These are phyloP conservation scores for Alethe diademata DNA, from an alignment of 2,113 vertebrate species.

Conservation along the genomic window DNA sequence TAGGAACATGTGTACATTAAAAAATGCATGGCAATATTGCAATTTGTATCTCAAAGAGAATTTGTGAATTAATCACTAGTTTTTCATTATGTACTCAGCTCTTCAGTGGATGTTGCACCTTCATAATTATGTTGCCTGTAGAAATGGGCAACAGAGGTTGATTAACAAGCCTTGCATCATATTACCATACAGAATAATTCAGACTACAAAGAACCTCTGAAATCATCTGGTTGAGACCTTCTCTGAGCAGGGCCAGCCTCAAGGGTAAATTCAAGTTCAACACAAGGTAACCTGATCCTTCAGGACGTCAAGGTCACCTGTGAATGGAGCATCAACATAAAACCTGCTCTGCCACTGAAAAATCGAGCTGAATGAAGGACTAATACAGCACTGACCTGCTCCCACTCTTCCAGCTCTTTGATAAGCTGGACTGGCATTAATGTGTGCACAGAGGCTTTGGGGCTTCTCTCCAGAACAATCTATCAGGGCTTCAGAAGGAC, in stretches of 20 bases:
- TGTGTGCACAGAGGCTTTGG: background rate
- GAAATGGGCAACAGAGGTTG: background rate
- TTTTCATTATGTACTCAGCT: constrained; percentile 5
- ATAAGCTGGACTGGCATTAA: background rate
- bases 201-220: background rate
- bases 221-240: background rate
- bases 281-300: background rate
- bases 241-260: background rate
- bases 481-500: background rate
- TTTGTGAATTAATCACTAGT: background rate
- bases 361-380: background rate
- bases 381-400: background rate
- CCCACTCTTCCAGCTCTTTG: background rate
- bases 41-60: background rate
- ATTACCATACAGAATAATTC: background rate
- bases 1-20: background rate
- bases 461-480: background rate
- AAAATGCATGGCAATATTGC: background rate
- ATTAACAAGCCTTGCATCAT: background rate
- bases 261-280: background rate
- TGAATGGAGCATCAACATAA: background rate
- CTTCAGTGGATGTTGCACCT: background rate
- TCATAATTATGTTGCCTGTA: background rate
- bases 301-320: background rate
- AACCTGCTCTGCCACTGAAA: background rate